Base-by-base conservation (phyloP, 2,888 invertebrate species). In the Byasa hedistus region DNA sequence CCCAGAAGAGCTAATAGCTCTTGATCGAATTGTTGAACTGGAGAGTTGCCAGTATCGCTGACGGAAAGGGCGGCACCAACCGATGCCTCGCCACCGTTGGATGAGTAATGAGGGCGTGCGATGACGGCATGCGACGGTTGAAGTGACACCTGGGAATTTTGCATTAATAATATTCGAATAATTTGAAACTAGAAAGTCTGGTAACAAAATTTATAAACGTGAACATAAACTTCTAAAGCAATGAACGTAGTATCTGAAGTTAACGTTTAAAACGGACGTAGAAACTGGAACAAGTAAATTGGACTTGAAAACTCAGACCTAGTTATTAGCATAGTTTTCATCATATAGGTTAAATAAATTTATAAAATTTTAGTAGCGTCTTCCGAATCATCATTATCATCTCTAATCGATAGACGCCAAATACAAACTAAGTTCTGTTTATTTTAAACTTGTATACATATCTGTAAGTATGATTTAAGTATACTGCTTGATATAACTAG, bases 31-130 rank as follows among this genome's bases (percentile, higher is more conserved):
- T 82, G 64, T 59, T 81, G 76, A 22, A 78, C 74, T 1, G 81
- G 71, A 61, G 72, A 79, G 1, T 84, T 78, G 27, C 86, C 85
- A 15, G 80, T 80, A 68, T 91, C 91, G 61, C 89, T 89, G 63
- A 91, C 91, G 1, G 91, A 85, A 17, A 91, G 74, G 1, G 91
- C 91, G 4, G 91, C 91, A 10, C 91, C 91, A 0, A 91, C 91
- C 5, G 91, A 91, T 0, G 91, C 91, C 72, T 91, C 91, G 1
- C 89, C 91, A 1, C 90, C 90, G 52, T 89, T 87, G 2, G 86
- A 81, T 0, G 85, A 79, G 74, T 80, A 88, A 66, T 85, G 81
- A 1, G 91, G 91, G 32, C 91, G 87, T 22, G 89, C 83, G 61
- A 91, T 91, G 52, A 91, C 86, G 8, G 91, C 84, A 67, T 86